phyloP scores from a whole-genome alignment of 1,140 invertebrate genomes.

The Nasonia longicornis region DNA sequence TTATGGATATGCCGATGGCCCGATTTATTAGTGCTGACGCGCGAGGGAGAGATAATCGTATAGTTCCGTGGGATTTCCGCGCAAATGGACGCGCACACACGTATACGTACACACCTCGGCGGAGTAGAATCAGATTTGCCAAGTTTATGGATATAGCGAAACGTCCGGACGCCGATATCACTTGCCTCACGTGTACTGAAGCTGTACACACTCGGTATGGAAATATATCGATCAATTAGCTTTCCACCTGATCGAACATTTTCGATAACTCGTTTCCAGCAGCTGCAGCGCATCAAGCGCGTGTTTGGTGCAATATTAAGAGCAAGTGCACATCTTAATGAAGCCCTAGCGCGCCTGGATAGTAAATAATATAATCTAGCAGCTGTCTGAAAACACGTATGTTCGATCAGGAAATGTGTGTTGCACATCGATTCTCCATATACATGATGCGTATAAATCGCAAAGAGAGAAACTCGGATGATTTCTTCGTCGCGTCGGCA shows the following conservation, averaged over 20 bases:
- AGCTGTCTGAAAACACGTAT: background rate
- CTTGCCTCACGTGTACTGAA: background rate
- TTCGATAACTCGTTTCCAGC: background rate
- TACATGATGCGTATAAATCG: background rate
- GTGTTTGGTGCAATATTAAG: background rate
- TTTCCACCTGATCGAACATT: background rate
- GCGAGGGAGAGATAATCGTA: too few relatives aligned
- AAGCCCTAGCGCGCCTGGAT: background rate
- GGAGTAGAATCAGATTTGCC: background rate
- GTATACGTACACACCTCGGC: too few relatives aligned
- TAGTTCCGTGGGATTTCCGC: too few relatives aligned
- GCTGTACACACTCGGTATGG: background rate
- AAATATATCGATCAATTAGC: background rate
- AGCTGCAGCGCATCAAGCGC: background rate
- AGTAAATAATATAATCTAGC: background rate
- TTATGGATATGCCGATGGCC: conserved; percentile 19
- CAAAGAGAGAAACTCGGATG: background rate
- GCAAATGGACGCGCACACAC: too few relatives aligned
- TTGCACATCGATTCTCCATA: conserved; percentile 1
- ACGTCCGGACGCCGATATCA: background rate
- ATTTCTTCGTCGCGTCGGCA: background rate
- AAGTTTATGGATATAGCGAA: background rate
- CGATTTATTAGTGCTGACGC: conserved; percentile 32
- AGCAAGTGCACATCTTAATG: conserved; percentile 14
- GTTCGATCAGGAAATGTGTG: background rate